phyloP scores from a whole-genome alignment of 2,888 invertebrate genomes.

The Parapristionchus giblindavisi region DNA sequence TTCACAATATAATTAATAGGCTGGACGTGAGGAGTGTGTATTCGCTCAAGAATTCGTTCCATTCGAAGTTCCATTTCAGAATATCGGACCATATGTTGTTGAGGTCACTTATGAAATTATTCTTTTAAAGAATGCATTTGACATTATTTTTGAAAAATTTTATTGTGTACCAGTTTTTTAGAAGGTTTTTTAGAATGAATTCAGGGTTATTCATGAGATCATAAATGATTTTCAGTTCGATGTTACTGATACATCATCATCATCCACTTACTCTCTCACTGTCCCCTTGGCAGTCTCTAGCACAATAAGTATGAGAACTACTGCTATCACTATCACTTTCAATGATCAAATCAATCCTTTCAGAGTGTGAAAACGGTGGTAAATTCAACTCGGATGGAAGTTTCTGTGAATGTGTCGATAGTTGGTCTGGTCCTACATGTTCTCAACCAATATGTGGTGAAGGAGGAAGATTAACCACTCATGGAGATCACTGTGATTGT shows the following conservation, averaged over 20 bases:
- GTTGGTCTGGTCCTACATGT: slow-evolving; percentile 27
- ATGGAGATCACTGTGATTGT: slow-evolving; percentile 31
- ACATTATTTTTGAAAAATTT: too few relatives aligned
- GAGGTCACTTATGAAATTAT: too few relatives aligned
- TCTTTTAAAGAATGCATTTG: too few relatives aligned
- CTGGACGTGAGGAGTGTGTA: neutral
- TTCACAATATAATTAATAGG: too few relatives aligned
- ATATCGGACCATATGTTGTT: neutral
- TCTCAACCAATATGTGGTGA: neutral
- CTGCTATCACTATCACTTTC: too few relatives aligned
- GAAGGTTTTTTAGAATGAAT: too few relatives aligned
- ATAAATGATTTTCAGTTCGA: too few relatives aligned
- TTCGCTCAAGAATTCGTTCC: slow-evolving; percentile 22
- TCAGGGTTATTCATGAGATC: too few relatives aligned
- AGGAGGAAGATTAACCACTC: neutral
- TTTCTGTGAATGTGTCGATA: neutral
- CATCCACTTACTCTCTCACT: slow-evolving; percentile 2
- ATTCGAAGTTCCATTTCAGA: neutral
- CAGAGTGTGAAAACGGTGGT: slow-evolving; percentile 8
- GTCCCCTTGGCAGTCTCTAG: neutral
- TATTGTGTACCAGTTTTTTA: too few relatives aligned
- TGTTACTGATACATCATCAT: too few relatives aligned
- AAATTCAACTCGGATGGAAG: neutral
- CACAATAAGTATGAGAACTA: neutral
- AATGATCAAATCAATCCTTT: too few relatives aligned